Conservation (phyloP, 2,797 vertebrate species). For the Tiaroga cobitis region DNA sequence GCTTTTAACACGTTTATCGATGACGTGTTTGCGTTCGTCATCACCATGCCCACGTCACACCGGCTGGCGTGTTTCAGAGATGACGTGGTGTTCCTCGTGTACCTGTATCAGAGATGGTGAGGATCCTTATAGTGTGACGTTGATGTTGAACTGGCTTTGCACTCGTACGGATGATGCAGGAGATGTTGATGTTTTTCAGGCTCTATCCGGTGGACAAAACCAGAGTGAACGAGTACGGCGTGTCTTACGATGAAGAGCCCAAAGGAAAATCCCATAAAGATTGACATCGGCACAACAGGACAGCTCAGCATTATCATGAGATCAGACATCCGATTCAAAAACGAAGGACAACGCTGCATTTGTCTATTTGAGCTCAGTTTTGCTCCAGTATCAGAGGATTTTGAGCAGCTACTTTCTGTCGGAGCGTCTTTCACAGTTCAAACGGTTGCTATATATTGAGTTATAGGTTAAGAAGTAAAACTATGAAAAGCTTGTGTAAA, state of each 20-base stretch:
- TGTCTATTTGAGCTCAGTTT: background rate
- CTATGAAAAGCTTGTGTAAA: conserved; percentile 23
- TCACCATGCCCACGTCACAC: conserved; percentile 99
- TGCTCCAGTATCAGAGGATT: background rate
- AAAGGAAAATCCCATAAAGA: conserved; percentile 85
- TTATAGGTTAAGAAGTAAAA: background rate
- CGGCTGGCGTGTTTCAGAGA: conserved; percentile 98
- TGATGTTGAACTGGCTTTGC: background rate
- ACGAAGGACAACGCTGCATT: background rate
- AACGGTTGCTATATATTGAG: background rate
- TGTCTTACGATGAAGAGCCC: conserved; percentile 90
- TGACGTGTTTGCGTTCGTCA: conserved; percentile 98
- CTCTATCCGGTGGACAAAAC: conserved; percentile 98
- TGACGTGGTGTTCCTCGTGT: conserved; percentile 95
- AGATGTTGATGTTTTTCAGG: conserved; percentile 73
- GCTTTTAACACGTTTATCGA: conserved; percentile 99
- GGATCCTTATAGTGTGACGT: conserved; percentile 21
- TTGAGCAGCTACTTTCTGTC: background rate
- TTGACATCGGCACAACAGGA: conserved; percentile 64
- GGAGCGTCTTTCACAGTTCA: background rate
- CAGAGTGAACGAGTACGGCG: conserved; percentile 95
- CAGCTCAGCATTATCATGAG: background rate
- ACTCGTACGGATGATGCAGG: too few relatives aligned
- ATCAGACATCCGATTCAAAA: background rate
- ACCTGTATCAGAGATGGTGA: conserved; percentile 99